These are phyloP conservation scores for Lepidothrix coronata DNA, from an alignment of 2,113 vertebrate species.

Conservation along the genomic window DNA sequence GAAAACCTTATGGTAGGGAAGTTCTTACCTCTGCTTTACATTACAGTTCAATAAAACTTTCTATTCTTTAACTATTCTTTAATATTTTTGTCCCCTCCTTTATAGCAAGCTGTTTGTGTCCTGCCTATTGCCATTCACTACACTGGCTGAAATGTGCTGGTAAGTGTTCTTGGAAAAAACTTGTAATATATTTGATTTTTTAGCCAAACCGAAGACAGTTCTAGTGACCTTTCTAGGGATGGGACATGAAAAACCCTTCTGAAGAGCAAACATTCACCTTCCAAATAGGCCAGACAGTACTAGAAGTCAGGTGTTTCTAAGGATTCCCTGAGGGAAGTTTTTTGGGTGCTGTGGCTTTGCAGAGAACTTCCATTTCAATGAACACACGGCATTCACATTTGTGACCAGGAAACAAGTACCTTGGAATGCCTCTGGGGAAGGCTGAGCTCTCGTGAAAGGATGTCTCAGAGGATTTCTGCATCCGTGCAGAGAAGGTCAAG, in stretches of 20 bases:
- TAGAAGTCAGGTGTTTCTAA: neutral
- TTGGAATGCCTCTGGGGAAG: neutral
- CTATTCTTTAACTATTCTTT: neutral
- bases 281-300: neutral
- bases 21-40: neutral
- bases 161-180: neutral
- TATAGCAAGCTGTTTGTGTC: neutral
- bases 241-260: neutral
- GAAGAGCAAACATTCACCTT: neutral
- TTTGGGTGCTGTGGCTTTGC: neutral
- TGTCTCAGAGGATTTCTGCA: neutral
- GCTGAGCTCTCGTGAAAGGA: neutral
- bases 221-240: neutral
- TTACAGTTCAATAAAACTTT: neutral
- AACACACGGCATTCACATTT: neutral
- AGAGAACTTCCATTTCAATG: neutral
- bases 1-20: neutral
- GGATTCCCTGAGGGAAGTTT: neutral
- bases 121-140: neutral
- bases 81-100: neutral
- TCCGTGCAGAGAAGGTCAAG: neutral
- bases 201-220: neutral
- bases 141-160: neutral
- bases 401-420: neutral
- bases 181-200: neutral